These are phyloP conservation scores for Meliscaeva auricollis DNA, from an alignment of 2,888 invertebrate genomes.

Conservation along the genomic window DNA sequence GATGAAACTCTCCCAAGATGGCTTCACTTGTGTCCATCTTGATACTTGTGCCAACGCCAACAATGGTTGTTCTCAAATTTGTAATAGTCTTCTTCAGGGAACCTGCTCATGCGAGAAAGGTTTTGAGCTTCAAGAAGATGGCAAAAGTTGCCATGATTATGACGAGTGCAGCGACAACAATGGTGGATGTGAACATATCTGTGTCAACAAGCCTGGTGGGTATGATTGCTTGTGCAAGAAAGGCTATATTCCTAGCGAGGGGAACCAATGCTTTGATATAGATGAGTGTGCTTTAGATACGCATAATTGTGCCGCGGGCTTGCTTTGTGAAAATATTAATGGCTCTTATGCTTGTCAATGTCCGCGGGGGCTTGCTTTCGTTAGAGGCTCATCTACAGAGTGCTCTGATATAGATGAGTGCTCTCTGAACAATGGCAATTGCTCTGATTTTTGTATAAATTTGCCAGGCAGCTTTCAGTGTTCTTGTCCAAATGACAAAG, in stretches of 20 bases:
- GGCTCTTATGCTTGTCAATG: conserved; percentile 84
- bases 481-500: conserved; percentile 80
- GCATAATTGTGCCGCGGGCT: conserved; percentile 80
- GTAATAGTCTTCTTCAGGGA: conserved; percentile 81
- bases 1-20: conserved; percentile 83
- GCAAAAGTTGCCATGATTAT: conserved; percentile 84
- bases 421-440: conserved; percentile 81
- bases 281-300: conserved; percentile 85
- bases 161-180: conserved; percentile 85
- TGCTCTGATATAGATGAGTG: conserved; percentile 86
- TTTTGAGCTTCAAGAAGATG: conserved; percentile 82
- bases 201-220: conserved; percentile 84
- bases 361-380: conserved; percentile 84
- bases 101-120: conserved; percentile 84
- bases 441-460: conserved; percentile 85
- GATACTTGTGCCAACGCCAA: conserved; percentile 85
- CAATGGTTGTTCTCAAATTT: conserved; percentile 88
- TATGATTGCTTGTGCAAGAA: conserved; percentile 85
- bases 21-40: conserved; percentile 83
- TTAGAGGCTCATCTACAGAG: conserved; percentile 76
- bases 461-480: conserved; percentile 80
- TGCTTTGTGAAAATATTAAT: conserved; percentile 82
- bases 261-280: conserved; percentile 81
- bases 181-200: conserved; percentile 84
- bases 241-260: conserved; percentile 82